Base-by-base conservation (phyloP, 2,888 invertebrate species). In the Lacanobia wlatinum region DNA sequence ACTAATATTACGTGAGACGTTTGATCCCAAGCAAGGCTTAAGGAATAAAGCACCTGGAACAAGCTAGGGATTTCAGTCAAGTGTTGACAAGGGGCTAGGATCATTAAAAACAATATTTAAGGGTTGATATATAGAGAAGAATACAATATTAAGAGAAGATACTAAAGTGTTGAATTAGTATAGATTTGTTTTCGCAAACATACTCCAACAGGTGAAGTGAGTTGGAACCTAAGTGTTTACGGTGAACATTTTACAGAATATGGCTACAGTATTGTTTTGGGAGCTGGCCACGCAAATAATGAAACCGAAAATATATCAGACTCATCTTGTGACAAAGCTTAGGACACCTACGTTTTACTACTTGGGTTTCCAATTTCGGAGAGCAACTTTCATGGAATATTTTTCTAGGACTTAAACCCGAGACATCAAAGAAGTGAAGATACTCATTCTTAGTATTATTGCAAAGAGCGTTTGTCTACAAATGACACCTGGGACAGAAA, bases 401-500 rank as follows among this genome's bases (percentile, higher is more conserved):
- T 61, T 71, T 67, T 56, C 55, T 58, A 61, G 18, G 53, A 23
- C 23, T 61, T 23, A 62, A 23, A 75, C 40, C n/a, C 28, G 18
- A 72, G 56, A 72, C 53, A 65, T 68, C 64, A 72, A 67, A 82
- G 52, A 72, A 50, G 21, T 53, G 61, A 23, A 82, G n/a, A 58
- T 43, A 64, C 64, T 48, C 21, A 21, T 43, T 67, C 46, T 61
- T 61, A 68, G 61, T 74, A 38, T 68, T 83, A 74, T 74, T 64
- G 70, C 66, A 79, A 68, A 70, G 55, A 62, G n/a, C 55, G 53
- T 82, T 78, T 64, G 23, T 70, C 61, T 74, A 59, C 50, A 83
- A 79, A 74, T 46, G 58, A 65, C 63, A 83, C 70, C 64, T 73
- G 64, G 34, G 52, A 52, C 52, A n/a, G 5, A 70, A 64, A 72